phyloP scores from a whole-genome alignment of 2,113 vertebrate genomes.

The Xiphophorus hellerii region DNA sequence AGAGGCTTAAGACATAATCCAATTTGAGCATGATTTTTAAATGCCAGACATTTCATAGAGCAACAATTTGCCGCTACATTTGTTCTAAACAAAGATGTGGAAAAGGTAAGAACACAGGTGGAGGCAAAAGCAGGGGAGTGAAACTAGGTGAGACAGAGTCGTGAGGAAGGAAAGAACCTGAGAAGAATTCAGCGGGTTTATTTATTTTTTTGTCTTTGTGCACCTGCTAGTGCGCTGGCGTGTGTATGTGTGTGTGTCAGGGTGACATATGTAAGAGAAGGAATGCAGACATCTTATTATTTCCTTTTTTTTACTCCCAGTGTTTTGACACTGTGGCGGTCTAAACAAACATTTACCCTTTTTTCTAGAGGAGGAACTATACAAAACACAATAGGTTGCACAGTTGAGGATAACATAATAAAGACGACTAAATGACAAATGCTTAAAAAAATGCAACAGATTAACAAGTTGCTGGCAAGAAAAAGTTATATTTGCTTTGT shows the following conservation, averaged over 20 bases:
- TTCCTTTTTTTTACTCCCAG: neutral
- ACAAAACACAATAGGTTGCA: neutral
- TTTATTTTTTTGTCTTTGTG: neutral
- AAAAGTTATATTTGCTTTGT: too few relatives aligned
- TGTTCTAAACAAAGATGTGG: constrained; percentile 1
- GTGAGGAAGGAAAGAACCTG: neutral
- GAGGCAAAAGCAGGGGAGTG: neutral
- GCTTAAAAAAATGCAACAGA: too few relatives aligned
- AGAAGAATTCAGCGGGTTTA: neutral
- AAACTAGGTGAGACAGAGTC: neutral
- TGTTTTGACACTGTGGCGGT: neutral
- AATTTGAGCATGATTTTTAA: constrained; percentile 34
- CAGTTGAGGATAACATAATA: too few relatives aligned
- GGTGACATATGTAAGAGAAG: neutral
- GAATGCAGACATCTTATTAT: neutral
- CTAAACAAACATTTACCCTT: neutral
- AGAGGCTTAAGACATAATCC: constrained; percentile 30
- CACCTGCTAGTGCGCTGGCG: too few relatives aligned
- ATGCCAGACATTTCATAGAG: constrained; percentile 19
- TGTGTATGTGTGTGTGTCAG: neutral
- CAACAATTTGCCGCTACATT: constrained; percentile 12
- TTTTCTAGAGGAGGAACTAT: neutral
- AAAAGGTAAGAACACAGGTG: neutral
- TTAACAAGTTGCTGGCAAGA: too few relatives aligned
- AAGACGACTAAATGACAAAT: too few relatives aligned